Conservation (phyloP, 2,888 invertebrate genomes). For the Hirtodrosophila cameraria region DNA sequence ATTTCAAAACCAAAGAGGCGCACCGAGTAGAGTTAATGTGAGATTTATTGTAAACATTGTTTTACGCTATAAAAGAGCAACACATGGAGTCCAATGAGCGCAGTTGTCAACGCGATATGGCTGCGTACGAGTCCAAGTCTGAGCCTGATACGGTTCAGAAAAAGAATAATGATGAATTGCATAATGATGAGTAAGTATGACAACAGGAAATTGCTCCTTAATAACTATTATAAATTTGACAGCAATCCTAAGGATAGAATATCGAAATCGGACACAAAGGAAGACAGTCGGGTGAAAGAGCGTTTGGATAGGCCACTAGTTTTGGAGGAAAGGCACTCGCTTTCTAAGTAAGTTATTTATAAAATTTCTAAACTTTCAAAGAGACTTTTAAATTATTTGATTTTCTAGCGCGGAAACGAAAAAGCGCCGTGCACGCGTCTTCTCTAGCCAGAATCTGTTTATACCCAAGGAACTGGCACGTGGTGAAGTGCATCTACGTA, state of each 20-base stretch:
- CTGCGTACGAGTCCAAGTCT: constrained; percentile 23
- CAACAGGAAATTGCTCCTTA: no score
- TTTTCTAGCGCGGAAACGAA: constrained; percentile 69
- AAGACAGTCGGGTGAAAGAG: constrained; percentile 7
- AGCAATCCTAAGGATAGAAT: background rate
- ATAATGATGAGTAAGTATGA: constrained; percentile 27
- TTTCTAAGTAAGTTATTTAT: constrained; percentile 63
- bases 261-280: background rate
- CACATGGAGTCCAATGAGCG: constrained; percentile 1
- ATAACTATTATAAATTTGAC: background rate
- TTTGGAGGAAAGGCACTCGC: constrained; percentile 69
- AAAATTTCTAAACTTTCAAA: background rate
- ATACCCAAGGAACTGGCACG: constrained; percentile 69
- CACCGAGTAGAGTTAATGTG: constrained; percentile 3
- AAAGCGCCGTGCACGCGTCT: constrained; percentile 66
- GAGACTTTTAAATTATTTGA: background rate
- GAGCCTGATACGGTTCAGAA: constrained; percentile 1
- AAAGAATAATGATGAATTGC: constrained; percentile 2
- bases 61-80: constrained; percentile 33
- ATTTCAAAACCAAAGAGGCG: constrained; percentile 13
- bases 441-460: constrained; percentile 53
- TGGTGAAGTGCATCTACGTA: constrained; percentile 40
- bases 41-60: constrained; percentile 45
- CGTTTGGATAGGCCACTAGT: constrained; percentile 58
- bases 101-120: constrained; percentile 57